A percentile compares a stretch with the other conserved stretches of the same genome.
These are phyloP conservation scores for Balaeniceps rex DNA, from an alignment of 2,113 vertebrate genomes.

Conservation along the genomic window DNA sequence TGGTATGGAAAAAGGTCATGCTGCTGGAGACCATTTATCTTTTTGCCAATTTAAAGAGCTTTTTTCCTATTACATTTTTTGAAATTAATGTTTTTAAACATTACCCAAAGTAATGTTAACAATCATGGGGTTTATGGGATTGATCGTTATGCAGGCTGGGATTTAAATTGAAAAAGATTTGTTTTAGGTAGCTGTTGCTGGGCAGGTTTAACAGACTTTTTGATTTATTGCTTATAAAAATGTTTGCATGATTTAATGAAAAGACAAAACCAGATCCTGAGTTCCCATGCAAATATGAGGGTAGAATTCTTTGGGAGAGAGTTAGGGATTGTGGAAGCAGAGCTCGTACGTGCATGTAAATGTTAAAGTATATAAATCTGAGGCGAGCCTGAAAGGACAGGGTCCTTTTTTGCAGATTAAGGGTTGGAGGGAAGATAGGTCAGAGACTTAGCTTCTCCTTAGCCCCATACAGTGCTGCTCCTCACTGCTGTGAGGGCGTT, in stretches of 20 bases:
- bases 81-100: slow-evolving; percentile 78
- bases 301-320: background rate
- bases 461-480: accelerated
- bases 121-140: slow-evolving; percentile 68
- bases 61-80: slow-evolving; percentile 75
- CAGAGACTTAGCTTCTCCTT: background rate
- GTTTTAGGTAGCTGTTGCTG: background rate
- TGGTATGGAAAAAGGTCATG: slow-evolving; percentile 66
- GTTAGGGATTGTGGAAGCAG: background rate
- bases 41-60: slow-evolving; percentile 69
- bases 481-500: background rate
- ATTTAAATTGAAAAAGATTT: slow-evolving; percentile 27
- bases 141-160: slow-evolving; percentile 46
- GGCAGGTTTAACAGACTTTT: background rate
- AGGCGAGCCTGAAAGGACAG: background rate
- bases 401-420: background rate
- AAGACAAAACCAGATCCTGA: background rate
- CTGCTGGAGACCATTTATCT: slow-evolving; percentile 70
- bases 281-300: background rate
- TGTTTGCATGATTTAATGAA: background rate
- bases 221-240: background rate
- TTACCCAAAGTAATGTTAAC: slow-evolving; percentile 72
- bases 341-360: accelerated
- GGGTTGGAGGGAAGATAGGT: background rate
- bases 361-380: background rate